These are phyloP conservation scores for Sinelater perroti DNA, from an alignment of 2,888 invertebrate species.

Conservation along the genomic window DNA sequence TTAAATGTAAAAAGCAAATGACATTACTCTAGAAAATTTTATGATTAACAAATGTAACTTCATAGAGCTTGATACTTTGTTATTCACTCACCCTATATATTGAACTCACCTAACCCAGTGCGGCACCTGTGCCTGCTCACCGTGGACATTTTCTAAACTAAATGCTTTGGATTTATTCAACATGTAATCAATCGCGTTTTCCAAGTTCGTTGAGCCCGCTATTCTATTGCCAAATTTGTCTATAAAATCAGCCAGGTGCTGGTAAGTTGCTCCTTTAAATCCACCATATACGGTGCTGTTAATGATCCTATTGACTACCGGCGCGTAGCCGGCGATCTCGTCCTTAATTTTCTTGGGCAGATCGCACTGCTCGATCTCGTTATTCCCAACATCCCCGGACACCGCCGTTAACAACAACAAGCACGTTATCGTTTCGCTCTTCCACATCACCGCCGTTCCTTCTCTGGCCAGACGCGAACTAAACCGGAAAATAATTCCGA, in stretches of 20 bases:
- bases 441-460: too few species aligned
- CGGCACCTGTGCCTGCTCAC: constrained; percentile 70
- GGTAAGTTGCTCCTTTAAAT: constrained; percentile 51
- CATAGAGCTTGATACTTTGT: too few species aligned
- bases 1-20: too few species aligned
- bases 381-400: constrained; percentile 29
- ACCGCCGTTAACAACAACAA: constrained; percentile 13
- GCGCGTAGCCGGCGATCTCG: constrained; percentile 66
- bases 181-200: constrained; percentile 66
- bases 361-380: constrained; percentile 53
- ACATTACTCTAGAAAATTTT: too few species aligned
- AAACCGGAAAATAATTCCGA: background rate
- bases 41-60: too few species aligned
- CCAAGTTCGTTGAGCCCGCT: constrained; percentile 64
- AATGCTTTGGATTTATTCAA: constrained; percentile 59
- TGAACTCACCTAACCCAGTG: constrained; percentile 68
- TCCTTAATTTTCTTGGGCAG: constrained; percentile 62
- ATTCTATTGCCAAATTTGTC: constrained; percentile 65
- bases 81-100: background rate
- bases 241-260: constrained; percentile 60
- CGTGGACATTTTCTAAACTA: constrained; percentile 73
- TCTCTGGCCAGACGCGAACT: background rate
- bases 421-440: background rate
- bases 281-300: constrained; percentile 48
- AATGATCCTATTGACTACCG: constrained; percentile 51